These are phyloP conservation scores for Elaeidobius kamerunicus DNA, from an alignment of 2,888 invertebrate genomes.

Conservation along the genomic window DNA sequence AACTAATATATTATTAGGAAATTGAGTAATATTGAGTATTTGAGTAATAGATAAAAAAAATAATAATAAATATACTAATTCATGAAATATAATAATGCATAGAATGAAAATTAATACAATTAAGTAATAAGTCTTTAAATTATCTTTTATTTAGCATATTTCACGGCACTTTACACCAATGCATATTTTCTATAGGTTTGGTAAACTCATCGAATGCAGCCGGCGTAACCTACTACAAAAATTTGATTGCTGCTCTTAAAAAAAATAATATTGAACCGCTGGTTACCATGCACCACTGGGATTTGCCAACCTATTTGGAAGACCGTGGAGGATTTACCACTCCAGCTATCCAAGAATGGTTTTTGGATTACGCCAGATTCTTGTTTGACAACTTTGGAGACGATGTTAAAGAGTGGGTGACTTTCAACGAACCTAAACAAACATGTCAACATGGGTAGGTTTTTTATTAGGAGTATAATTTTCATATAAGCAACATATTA, in stretches of 20 bases:
- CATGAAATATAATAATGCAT: too few species aligned
- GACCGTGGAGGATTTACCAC: constrained; percentile 51
- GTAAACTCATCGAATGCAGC: constrained; percentile 46
- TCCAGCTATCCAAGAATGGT: constrained; percentile 49
- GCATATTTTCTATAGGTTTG: constrained; percentile 8
- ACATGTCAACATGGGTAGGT: constrained; percentile 37
- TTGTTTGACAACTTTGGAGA: constrained; percentile 40
- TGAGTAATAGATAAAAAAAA: too few species aligned
- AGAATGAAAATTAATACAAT: too few species aligned
- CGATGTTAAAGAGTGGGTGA: constrained; percentile 50
- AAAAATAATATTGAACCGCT: constrained; percentile 54
- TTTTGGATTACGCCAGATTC: constrained; percentile 55
- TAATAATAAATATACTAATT: too few species aligned
- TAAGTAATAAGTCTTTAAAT: too few species aligned
- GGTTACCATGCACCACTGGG: constrained; percentile 57
- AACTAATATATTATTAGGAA: too few species aligned
- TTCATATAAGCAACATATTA: too few species aligned
- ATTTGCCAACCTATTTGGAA: constrained; percentile 53
- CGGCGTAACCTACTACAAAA: constrained; percentile 59
- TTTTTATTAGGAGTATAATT: too few species aligned
- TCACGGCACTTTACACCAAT: too few species aligned
- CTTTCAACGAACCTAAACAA: constrained; percentile 53
- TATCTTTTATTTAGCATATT: too few species aligned
- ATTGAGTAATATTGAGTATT: too few species aligned
- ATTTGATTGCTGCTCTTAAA: constrained; percentile 56